Conservation (phyloP, 2,888 invertebrate genomes). For the Hirtodrosophila duncani region DNA sequence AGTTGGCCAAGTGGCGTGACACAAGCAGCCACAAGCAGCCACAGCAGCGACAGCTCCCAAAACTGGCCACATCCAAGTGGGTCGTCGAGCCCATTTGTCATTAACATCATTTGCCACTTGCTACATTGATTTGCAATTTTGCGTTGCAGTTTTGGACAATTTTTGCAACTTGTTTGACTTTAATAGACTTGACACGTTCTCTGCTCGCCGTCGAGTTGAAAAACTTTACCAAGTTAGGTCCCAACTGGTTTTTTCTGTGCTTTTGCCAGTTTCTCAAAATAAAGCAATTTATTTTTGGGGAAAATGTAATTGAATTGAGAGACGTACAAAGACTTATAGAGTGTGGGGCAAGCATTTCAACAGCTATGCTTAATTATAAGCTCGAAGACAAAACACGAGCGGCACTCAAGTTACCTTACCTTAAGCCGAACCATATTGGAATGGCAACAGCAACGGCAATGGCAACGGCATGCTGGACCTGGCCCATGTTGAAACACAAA, state of each 20-base stretch:
- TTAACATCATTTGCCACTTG: slow-evolving; percentile 58
- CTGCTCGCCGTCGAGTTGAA: no score
- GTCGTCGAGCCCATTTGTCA: slow-evolving; percentile 45
- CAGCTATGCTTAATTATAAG: slow-evolving; percentile 66
- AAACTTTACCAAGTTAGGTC: slow-evolving; percentile 17
- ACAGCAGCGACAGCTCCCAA: no score
- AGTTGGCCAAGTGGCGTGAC: slow-evolving; percentile 53
- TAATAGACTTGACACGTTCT: slow-evolving; percentile 51
- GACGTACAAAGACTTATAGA: background rate
- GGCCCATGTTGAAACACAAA: slow-evolving; percentile 35
- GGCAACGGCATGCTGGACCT: slow-evolving; percentile 17
- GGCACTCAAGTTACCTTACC: slow-evolving; percentile 20
- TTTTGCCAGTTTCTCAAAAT: slow-evolving; percentile 28
- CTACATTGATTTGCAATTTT: slow-evolving; percentile 40
- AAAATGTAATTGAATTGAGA: slow-evolving; percentile 37
- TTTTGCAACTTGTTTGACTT: slow-evolving; percentile 57
- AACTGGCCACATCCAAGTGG: slow-evolving; percentile 35
- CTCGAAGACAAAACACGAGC: slow-evolving; percentile 15
- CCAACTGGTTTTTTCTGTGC: slow-evolving; percentile 16
- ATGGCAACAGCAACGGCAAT: slow-evolving; percentile 18
- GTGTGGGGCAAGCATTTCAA: slow-evolving; percentile 25
- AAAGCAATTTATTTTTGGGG: slow-evolving; percentile 31
- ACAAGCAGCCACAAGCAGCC: no score
- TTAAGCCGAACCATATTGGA: slow-evolving; percentile 33
- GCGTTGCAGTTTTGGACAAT: slow-evolving; percentile 50